phyloP scores from a whole-genome alignment of 2,888 invertebrate species.

The Erebia aethiops region DNA sequence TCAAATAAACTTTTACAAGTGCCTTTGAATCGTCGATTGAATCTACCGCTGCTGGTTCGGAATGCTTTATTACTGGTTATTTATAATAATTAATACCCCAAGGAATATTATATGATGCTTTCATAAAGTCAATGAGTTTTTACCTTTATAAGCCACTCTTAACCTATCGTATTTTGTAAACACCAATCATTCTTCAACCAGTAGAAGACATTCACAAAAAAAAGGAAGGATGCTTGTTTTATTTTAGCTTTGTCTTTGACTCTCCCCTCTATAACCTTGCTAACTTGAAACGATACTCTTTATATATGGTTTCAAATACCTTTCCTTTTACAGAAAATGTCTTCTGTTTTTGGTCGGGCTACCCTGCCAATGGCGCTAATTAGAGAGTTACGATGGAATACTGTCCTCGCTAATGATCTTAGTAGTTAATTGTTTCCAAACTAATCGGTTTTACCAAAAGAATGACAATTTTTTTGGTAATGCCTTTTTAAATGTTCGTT shows the following conservation, averaged over 20 bases:
- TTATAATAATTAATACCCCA: too few relatives aligned
- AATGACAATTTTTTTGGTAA: constrained; percentile 13
- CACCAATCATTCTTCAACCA: background rate
- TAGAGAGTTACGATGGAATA: constrained; percentile 8
- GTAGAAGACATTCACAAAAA: background rate
- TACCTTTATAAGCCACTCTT: background rate
- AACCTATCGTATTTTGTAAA: background rate
- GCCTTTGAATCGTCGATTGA: too few relatives aligned
- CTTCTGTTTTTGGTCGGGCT: constrained; percentile 11
- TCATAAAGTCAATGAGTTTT: too few relatives aligned
- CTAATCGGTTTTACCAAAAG: constrained; percentile 24
- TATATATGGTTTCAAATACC: background rate
- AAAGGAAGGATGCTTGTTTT: background rate
- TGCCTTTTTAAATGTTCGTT: constrained; percentile 7
- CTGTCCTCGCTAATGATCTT: constrained; percentile 33
- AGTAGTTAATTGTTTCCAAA: constrained; percentile 30
- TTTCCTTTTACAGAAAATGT: background rate
- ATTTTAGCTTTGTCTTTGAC: background rate
- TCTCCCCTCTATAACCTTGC: background rate
- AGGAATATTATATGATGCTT: too few relatives aligned
- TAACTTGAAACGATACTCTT: background rate
- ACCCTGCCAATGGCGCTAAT: constrained; percentile 26
- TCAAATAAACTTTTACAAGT: too few relatives aligned
- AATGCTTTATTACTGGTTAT: too few relatives aligned
- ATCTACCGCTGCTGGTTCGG: too few relatives aligned